Evolutionary conservation across 2,888 invertebrate genomes (phyloP).

Genomic region (Himalopsyche tibetana): DNA sequence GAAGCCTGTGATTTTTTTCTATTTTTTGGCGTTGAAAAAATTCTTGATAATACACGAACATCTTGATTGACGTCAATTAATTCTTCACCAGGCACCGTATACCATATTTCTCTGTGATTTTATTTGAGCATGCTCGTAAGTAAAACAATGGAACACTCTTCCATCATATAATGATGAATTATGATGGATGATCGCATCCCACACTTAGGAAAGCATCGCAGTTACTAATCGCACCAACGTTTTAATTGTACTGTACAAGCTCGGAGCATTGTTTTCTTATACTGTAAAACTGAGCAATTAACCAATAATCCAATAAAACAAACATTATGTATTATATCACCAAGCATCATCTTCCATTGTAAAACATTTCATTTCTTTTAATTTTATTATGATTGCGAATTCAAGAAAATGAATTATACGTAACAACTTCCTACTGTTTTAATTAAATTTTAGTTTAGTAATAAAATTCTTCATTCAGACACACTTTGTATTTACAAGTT

Average conservation of each 20-base stretch:
- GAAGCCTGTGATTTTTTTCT: too few relatives aligned
- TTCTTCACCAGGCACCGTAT: background rate
- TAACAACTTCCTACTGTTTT: too few relatives aligned
- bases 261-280: conserved; percentile 1
- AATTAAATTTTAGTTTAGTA: too few relatives aligned
- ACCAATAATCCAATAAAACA: background rate
- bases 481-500: too few relatives aligned
- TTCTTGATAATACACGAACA: background rate
- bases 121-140: background rate
- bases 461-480: too few relatives aligned
- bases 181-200: conserved; percentile 34
- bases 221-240: background rate
- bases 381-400: too few relatives aligned
- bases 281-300: background rate
- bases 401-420: too few relatives aligned
- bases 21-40: background rate
- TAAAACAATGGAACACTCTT: conserved; percentile 1
- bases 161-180: conserved; percentile 12
- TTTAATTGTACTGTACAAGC: conserved; percentile 12
- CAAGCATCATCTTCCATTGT: too few relatives aligned
- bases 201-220: conserved; percentile 22
- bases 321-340: background rate
- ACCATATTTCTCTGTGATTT: conserved; percentile 4
- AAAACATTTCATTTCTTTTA: too few relatives aligned
- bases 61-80: background rate